These are phyloP conservation scores for Actinostola sp. DNA, from an alignment of 92 coral and sea anemone species.

Conservation along the genomic window DNA sequence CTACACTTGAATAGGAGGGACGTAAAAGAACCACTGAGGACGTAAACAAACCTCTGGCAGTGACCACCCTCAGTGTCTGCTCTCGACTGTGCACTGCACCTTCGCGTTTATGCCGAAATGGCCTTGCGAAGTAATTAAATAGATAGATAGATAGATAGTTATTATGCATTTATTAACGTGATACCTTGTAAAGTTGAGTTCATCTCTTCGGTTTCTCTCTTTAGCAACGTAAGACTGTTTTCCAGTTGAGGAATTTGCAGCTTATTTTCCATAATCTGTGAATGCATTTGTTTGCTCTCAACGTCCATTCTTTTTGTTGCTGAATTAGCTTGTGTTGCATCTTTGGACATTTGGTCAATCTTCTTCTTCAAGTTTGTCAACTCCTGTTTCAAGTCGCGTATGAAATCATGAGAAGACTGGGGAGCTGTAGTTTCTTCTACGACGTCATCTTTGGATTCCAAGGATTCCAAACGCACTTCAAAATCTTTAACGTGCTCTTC, in stretches of 20 bases:
- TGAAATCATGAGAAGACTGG: not conserved
- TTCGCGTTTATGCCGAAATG: no score
- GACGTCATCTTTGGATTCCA: conserved; percentile 7
- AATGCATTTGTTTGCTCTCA: conserved; percentile 9
- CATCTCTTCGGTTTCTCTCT: conserved; percentile 39
- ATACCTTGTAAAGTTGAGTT: conserved; percentile 19
- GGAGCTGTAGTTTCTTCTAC: not conserved
- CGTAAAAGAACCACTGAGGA: no score
- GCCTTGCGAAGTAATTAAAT: not conserved
- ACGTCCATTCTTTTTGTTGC: conserved; percentile 20
- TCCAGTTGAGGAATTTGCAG: conserved; percentile 59
- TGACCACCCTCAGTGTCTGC: no score
- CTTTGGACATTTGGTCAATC: conserved; percentile 39
- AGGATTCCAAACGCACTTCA: not conserved
- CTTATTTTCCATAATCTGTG: conserved; percentile 47
- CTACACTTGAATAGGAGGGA: no score
- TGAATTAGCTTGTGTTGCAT: conserved; percentile 16
- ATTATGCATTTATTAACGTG: no score
- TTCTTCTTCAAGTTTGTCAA: conserved; percentile 41
- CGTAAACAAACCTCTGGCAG: no score
- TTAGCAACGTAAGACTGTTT: conserved; percentile 50
- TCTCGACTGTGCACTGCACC: no score
- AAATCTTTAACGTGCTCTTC: conserved; percentile 39
- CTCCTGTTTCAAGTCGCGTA: conserved; percentile 43
- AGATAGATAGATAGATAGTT: not conserved